Evolutionary conservation across 2,113 vertebrate species (phyloP).

Genomic region (Pycnonotus jocosus): DNA sequence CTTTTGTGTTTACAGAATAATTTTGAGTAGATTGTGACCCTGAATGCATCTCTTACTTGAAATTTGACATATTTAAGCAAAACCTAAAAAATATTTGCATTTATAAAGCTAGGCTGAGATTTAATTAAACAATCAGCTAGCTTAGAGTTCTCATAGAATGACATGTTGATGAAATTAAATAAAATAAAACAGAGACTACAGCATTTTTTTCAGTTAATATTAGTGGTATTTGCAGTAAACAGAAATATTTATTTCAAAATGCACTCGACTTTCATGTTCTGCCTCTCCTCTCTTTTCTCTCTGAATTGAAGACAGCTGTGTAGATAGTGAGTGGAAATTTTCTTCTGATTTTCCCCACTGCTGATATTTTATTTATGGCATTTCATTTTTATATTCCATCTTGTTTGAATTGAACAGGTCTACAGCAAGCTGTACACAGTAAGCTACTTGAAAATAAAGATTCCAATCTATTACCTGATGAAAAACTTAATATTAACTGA

Average conservation of each 20-base stretch:
- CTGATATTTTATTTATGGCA: background rate
- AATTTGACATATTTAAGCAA: background rate
- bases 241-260: background rate
- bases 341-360: background rate
- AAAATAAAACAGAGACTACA: background rate
- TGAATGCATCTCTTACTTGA: background rate
- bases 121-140: background rate
- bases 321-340: background rate
- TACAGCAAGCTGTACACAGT: background rate
- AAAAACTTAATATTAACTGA: background rate
- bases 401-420: background rate
- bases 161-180: background rate
- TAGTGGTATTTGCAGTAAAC: background rate
- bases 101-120: background rate
- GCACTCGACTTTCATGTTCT: background rate
- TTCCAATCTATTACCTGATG: background rate
- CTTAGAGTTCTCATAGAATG: background rate
- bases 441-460: background rate
- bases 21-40: background rate
- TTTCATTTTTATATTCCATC: background rate
- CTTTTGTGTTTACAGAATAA: background rate
- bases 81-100: background rate
- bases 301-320: background rate
- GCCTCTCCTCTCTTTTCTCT: background rate
- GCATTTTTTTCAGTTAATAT: background rate